These are phyloP conservation scores for Pocillopora meandrina DNA, from an alignment of 92 coral and sea anemone genomes.

Conservation along the genomic window DNA sequence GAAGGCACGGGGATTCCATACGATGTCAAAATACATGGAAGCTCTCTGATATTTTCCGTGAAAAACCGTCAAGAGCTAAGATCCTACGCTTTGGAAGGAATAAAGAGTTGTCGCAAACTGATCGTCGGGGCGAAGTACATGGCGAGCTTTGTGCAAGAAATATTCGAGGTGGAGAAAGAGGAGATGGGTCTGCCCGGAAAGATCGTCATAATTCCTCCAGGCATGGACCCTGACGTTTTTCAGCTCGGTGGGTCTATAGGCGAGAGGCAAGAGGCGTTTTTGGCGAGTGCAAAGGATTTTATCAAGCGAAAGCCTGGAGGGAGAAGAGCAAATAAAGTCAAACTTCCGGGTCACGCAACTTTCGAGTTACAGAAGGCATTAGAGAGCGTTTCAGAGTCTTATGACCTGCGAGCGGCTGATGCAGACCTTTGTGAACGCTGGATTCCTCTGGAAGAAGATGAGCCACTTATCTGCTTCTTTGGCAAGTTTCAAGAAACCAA, in stretches of 20 bases:
- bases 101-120: constrained; percentile 65
- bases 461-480: constrained; percentile 84
- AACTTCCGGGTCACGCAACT: constrained; percentile 52
- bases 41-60: constrained; percentile 79
- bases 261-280: constrained; percentile 72
- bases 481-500: constrained; percentile 88
- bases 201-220: constrained; percentile 80
- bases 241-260: constrained; percentile 63
- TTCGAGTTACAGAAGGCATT: constrained; percentile 56
- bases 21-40: constrained; percentile 84
- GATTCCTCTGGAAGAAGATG: constrained; percentile 68
- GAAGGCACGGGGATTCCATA: constrained; percentile 65
- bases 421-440: constrained; percentile 85
- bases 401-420: constrained; percentile 82
- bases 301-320: constrained; percentile 76
- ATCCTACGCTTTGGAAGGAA: constrained; percentile 79
- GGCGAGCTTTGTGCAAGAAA: constrained; percentile 59
- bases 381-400: constrained; percentile 63
- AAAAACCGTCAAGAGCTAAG: constrained; percentile 74
- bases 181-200: constrained; percentile 62
- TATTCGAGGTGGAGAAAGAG: constrained; percentile 60
- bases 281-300: constrained; percentile 67
- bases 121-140: constrained; percentile 83
- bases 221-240: constrained; percentile 85
- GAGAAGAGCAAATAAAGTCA: constrained; percentile 51